Base-by-base conservation (phyloP, 2,113 vertebrate species). In the Misgurnus anguillicaudatus region DNA sequence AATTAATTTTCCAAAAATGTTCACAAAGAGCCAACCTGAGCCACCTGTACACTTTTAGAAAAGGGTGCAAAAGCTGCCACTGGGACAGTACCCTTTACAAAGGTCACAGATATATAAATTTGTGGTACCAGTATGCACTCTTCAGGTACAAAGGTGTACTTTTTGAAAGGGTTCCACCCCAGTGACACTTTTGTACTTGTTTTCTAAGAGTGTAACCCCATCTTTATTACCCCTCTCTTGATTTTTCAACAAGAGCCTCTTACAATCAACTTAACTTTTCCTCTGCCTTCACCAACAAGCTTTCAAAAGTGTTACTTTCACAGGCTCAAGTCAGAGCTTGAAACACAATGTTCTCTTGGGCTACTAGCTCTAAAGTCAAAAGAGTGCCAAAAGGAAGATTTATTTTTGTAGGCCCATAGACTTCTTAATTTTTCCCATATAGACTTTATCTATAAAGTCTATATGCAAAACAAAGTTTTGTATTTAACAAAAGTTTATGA, bases 1-100 rank as follows among this genome's bases (percentile, higher is more conserved):
- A 66, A 77, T 77, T 48, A 63, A 85, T 85, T 14, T 61, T 53
- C 21, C 83, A 41, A 2, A 85, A 48, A 84, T 60, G 66, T 74
- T 77, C 67, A 48, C 60, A 57, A 78, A 65, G 4, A 77, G 21
- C 48, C 64, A 0, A 74, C 72, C 65, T 79, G 42, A 71, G 8
- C 62, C 68, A 64, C 83, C 74, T 48, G 42, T n/a, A 42, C 24
- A 24, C 2, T 24, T 24, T 24, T 2, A 24, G 24, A 24, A 24
- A 24, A 24, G 24, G 24, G 1, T 24, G 24, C 24, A 24, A 24
- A 24, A 24, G 24, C 24, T 24, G 24, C 2, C 2, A 24, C 24
- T 24, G 24, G 24, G 24, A 24, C 1, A 1, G 1, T 24, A 24
- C 2, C 24, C 24, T 24, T 24, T 24, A 24, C n/a, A n/a, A n/a